Conservation (phyloP, 2,888 invertebrate genomes). For the Chrysolina haemoptera region DNA sequence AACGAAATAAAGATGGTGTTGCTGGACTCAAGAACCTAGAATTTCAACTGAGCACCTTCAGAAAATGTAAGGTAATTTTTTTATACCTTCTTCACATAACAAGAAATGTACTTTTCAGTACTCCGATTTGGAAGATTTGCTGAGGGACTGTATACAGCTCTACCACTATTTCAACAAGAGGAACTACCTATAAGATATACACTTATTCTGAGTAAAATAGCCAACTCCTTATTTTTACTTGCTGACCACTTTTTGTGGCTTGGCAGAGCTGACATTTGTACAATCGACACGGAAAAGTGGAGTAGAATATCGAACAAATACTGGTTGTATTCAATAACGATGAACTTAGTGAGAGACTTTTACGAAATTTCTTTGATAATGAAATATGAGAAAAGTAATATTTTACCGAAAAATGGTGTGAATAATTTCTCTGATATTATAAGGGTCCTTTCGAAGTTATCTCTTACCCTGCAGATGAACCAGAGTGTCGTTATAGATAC, state of each 20-base stretch:
- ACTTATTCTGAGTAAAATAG: conserved; percentile 84
- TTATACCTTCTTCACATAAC: not conserved
- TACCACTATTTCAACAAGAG: conserved; percentile 81
- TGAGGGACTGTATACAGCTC: conserved; percentile 83
- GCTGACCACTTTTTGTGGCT: conserved; percentile 92
- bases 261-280: conserved; percentile 79
- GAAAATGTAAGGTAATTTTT: conserved; percentile 80
- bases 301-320: conserved; percentile 82
- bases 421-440: conserved; percentile 55
- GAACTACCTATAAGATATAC: conserved; percentile 81
- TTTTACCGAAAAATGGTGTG: conserved; percentile 54
- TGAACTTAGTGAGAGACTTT: conserved; percentile 86
- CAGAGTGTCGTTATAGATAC: conserved; percentile 86
- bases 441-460: conserved; percentile 50
- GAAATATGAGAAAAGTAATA: conserved; percentile 69
- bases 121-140: conserved; percentile 88
- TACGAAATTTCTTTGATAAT: conserved; percentile 84
- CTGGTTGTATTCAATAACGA: conserved; percentile 87
- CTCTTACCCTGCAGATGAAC: conserved; percentile 65
- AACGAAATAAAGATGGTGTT: conserved; percentile 76
- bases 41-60: conserved; percentile 86
- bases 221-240: conserved; percentile 84
- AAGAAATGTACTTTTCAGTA: conserved; percentile 74
- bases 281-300: conserved; percentile 84
- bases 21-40: conserved; percentile 87